These are phyloP conservation scores for Invenusta paracnida DNA, from an alignment of 2,888 invertebrate species.

Conservation along the genomic window DNA sequence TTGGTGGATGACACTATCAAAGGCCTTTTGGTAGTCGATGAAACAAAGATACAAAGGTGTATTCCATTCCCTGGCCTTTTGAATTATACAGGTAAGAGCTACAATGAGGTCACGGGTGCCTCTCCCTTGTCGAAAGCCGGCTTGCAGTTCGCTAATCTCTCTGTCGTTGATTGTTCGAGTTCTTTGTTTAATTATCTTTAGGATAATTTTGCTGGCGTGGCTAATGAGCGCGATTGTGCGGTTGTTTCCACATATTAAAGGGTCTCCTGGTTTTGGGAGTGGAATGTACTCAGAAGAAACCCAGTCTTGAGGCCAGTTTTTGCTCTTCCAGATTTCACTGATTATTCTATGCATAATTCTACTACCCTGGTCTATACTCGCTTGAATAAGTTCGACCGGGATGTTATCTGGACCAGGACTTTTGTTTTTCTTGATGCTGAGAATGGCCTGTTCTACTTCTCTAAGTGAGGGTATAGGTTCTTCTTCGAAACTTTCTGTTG, in stretches of 20 bases:
- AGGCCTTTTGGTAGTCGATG: background rate
- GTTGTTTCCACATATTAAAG: background rate
- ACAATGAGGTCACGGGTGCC: background rate
- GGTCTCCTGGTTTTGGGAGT: background rate
- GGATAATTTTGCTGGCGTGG: conserved; percentile 1
- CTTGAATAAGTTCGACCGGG: background rate
- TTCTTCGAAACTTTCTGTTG: background rate
- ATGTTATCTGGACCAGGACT: conserved; percentile 21
- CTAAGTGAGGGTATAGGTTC: background rate
- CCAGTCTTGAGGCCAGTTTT: conserved; percentile 1
- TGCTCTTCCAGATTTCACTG: background rate
- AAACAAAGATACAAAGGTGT: background rate
- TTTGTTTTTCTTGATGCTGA: background rate
- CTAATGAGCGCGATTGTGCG: background rate
- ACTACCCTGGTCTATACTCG: background rate
- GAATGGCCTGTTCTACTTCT: background rate
- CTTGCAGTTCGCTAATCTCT: background rate
- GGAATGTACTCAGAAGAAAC: background rate
- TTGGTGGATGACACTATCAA: background rate
- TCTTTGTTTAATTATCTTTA: background rate
- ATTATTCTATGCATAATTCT: background rate
- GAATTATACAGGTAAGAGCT: background rate
- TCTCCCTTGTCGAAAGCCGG: conserved; percentile 13
- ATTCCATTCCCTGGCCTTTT: background rate
- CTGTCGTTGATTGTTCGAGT: background rate